Evolutionary conservation across 2,888 invertebrate genomes (phyloP).

Genomic region (Platycheirus albimanus): DNA sequence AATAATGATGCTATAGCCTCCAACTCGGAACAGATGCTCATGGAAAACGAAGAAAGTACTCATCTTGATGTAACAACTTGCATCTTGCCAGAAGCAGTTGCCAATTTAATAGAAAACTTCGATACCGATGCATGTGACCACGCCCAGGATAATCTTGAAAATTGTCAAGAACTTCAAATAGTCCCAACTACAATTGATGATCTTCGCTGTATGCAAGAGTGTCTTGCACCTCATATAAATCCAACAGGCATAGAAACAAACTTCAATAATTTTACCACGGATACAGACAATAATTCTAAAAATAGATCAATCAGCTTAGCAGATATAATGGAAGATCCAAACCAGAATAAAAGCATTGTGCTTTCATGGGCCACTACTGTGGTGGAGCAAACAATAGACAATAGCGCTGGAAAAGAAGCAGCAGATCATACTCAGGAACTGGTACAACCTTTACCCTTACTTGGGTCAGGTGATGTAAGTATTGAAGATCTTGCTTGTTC

Average conservation of each 20-base stretch:
- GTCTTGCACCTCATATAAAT: neutral
- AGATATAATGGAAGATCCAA: slow-evolving; percentile 19
- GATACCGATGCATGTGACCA: slow-evolving; percentile 40
- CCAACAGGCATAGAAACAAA: neutral
- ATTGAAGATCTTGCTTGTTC: neutral
- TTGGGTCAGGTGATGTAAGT: neutral
- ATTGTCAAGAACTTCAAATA: slow-evolving; percentile 27
- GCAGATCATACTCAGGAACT: slow-evolving; percentile 29
- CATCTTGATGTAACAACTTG: slow-evolving; percentile 36
- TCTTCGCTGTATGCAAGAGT: neutral
- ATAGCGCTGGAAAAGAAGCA: slow-evolving; percentile 12
- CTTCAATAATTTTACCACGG: slow-evolving; percentile 47
- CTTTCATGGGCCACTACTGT: slow-evolving; percentile 36
- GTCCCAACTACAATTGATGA: slow-evolving; percentile 23
- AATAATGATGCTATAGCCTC: neutral
- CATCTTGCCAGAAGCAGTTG: slow-evolving; percentile 30
- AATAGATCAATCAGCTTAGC: slow-evolving; percentile 18
- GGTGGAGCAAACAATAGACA: slow-evolving; percentile 8
- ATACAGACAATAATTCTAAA: slow-evolving; percentile 29
- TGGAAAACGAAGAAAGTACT: slow-evolving; percentile 25
- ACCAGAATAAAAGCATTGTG: slow-evolving; percentile 19
- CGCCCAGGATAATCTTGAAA: slow-evolving; percentile 13
- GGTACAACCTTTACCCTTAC: neutral
- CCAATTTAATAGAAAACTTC: slow-evolving; percentile 57
- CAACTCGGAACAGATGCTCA: neutral